Conservation (phyloP, 2,888 invertebrate species). For the Limenitis camilla region DNA sequence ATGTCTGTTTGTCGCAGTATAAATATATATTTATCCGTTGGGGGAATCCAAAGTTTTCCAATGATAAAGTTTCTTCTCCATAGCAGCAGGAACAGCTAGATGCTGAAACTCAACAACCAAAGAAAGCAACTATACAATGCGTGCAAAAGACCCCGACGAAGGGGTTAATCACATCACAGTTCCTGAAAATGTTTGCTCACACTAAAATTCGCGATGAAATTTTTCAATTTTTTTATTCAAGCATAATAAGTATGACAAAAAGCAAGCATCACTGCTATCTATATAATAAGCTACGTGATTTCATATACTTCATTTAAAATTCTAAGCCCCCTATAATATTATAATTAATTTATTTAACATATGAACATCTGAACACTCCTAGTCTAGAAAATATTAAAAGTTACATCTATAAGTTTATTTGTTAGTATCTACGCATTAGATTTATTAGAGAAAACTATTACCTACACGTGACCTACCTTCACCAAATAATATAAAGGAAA, state of each 20-base stretch:
- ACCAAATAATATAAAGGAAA: slow-evolving; percentile 36
- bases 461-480: slow-evolving; percentile 45
- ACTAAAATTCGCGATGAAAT: slow-evolving; percentile 30
- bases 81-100: slow-evolving; percentile 2
- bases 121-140: slow-evolving; percentile 56
- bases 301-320: slow-evolving; percentile 13
- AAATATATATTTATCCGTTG: too few species aligned
- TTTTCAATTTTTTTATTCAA: slow-evolving; percentile 60
- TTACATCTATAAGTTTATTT: slow-evolving; percentile 33
- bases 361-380: slow-evolving; percentile 25
- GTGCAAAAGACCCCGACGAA: slow-evolving; percentile 55
- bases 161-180: slow-evolving; percentile 9
- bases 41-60: too few species aligned
- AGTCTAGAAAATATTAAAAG: slow-evolving; percentile 34
- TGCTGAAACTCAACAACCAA: slow-evolving; percentile 54
- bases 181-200: slow-evolving; percentile 27
- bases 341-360: slow-evolving; percentile 38
- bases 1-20: too few species aligned
- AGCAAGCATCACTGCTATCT: slow-evolving; percentile 57
- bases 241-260: slow-evolving; percentile 68
- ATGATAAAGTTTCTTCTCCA: neutral
- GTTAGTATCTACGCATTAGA: slow-evolving; percentile 18
- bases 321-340: slow-evolving; percentile 19
- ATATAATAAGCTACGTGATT: slow-evolving; percentile 33
- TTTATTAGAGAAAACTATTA: slow-evolving; percentile 13